Evolutionary conservation across 92 coral and sea anemone genomes (phyloP).

Genomic region (Pocillopora grandis): DNA sequence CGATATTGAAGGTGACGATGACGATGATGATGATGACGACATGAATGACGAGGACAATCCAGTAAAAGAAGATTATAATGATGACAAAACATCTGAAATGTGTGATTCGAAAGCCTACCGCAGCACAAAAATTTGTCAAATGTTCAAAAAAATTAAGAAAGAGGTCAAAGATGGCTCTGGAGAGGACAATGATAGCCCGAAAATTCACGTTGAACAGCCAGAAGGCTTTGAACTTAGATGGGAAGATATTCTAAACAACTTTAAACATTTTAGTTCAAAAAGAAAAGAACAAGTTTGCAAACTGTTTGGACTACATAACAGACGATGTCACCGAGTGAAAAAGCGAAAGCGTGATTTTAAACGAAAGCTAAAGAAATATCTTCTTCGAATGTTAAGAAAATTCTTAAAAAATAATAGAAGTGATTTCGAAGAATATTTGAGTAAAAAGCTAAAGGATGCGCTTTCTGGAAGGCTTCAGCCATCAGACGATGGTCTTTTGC

Average conservation of each 20-base stretch:
- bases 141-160: neutral
- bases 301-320: slow-evolving; percentile 24
- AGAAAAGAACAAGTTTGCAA: slow-evolving; percentile 31
- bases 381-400: slow-evolving; percentile 32
- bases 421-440: slow-evolving; percentile 36
- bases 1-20: slow-evolving; percentile 38
- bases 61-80: slow-evolving; percentile 34
- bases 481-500: slow-evolving; percentile 74
- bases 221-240: slow-evolving; percentile 40
- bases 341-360: slow-evolving; percentile 21
- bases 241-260: slow-evolving; percentile 27
- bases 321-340: neutral
- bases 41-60: slow-evolving; percentile 11
- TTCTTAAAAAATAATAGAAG: slow-evolving; percentile 30
- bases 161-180: slow-evolving; percentile 16
- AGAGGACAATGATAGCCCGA: neutral
- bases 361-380: slow-evolving; percentile 25
- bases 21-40: slow-evolving; percentile 38
- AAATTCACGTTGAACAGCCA: slow-evolving; percentile 32
- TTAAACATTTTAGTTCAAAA: slow-evolving; percentile 28
- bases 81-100: neutral
- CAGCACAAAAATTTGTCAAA: slow-evolving; percentile 19
- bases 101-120: neutral
- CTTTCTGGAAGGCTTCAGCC: slow-evolving; percentile 67
- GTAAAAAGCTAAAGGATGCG: slow-evolving; percentile 37